Conservation (phyloP, 2,797 vertebrate genomes). For the Chaenodraco wilsoni region DNA sequence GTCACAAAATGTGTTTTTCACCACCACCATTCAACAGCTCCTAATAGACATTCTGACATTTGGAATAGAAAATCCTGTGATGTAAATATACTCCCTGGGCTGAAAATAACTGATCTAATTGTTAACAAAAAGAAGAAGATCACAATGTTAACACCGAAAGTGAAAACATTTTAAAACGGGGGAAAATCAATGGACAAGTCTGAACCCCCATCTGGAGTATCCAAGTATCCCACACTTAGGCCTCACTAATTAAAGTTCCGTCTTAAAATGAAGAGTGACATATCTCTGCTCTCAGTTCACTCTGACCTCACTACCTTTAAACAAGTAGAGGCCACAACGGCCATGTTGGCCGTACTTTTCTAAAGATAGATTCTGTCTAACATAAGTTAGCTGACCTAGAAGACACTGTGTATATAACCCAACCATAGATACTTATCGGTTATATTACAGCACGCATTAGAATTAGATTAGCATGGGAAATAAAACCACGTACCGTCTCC, state of each 20-base stretch:
- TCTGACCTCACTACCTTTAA: slow-evolving; percentile 25
- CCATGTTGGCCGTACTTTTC: neutral
- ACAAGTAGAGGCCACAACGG: neutral
- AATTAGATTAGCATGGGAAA: neutral
- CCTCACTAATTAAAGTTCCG: slow-evolving; percentile 9
- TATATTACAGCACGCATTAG: neutral
- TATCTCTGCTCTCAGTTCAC: slow-evolving; percentile 23
- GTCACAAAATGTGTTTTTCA: neutral
- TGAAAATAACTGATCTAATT: neutral
- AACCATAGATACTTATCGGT: neutral
- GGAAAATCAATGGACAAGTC: neutral
- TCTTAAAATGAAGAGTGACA: slow-evolving; percentile 21
- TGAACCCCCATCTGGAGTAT: neutral
- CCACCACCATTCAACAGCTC: neutral
- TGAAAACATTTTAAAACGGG: no score
- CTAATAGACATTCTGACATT: neutral
- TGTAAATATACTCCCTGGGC: neutral
- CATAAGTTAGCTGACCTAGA: neutral
- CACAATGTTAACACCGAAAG: neutral
- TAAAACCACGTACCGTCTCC: slow-evolving; percentile 89
- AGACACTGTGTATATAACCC: neutral
- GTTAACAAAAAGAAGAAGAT: neutral
- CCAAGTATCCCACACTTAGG: neutral
- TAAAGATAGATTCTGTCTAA: slow-evolving; percentile 24
- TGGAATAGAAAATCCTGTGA: neutral